Evolutionary conservation across 2,888 invertebrate genomes (phyloP), one percentile per base, ranked within the genome.

Genomic region (Thalpophila matura): DNA sequence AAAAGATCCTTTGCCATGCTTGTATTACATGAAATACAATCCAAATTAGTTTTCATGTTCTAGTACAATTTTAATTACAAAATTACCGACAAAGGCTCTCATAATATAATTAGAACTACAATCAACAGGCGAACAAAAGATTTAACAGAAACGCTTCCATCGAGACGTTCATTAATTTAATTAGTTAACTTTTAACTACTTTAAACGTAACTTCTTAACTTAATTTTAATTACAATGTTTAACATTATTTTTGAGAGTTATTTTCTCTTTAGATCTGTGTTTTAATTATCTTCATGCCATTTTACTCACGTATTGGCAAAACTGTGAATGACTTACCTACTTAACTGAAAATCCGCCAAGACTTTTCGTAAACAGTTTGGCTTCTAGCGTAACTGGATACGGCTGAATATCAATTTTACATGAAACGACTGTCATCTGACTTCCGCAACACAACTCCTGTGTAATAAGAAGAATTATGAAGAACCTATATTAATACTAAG

Each of bases 41-140:
- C n/a, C n/a, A n/a, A n/a, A 49, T 24, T 35, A 33, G 31, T 33
- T 47, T 31, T 33, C n/a, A 33, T 22, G 14, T 47, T 22, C 22
- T 14, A 40, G 20, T 40, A 4, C 10, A 20, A 27, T 37, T 27
- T 22, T 6, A 43, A 47, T 33, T 31, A 27, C 31, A 31, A n/a
- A 26, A 54, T 45, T 29, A 20, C 29, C 9, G n/a, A 50, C 29
- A 62, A 55, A 49, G 6, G 24, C 20, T 47, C 10, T 56, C 24
- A 33, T 43, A 43, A 67, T 62, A 50, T 62, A 71, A 71, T 63
- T 63, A 55, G 62, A 68, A 74, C 53, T 54, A 69, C 46, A 51
- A 63, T 74, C 27, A 68, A 68, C 40, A 26, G 38, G 18, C 24
- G 68, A 40, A 74, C 58, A 55, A 74, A 63, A 74, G 38, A 55